These are phyloP conservation scores for Xylocampa areola DNA, from an alignment of 2,888 invertebrate species.

Conservation along the genomic window DNA sequence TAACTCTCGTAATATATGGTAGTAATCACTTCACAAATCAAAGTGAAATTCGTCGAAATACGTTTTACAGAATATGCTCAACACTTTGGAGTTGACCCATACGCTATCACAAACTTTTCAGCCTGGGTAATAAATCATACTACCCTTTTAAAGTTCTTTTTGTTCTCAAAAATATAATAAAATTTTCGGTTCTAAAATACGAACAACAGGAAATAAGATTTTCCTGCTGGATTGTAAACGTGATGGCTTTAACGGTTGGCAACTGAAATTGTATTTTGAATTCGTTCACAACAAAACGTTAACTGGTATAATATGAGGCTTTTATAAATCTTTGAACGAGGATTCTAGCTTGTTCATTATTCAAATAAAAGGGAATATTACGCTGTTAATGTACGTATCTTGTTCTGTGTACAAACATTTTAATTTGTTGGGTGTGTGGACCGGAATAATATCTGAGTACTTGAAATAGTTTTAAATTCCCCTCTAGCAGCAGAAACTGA, in stretches of 20 bases:
- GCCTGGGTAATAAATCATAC: neutral
- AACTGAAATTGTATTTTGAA: slow-evolving; percentile 5
- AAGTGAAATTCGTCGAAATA: neutral
- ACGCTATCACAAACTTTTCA: slow-evolving; percentile 1
- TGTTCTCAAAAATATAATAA: slow-evolving; percentile 7
- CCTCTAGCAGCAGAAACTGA: too few species aligned
- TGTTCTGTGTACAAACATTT: neutral
- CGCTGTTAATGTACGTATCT: neutral
- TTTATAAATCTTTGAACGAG: neutral
- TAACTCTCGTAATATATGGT: too few species aligned
- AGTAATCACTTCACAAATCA: too few species aligned
- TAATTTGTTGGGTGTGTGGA: too few species aligned
- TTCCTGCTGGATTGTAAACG: slow-evolving; percentile 24
- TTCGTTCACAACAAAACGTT: slow-evolving; percentile 2
- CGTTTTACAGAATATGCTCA: neutral
- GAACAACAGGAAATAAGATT: slow-evolving; percentile 26
- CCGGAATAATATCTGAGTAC: too few species aligned
- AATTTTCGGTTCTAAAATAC: slow-evolving; percentile 5
- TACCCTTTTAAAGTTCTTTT: slow-evolving; percentile 13
- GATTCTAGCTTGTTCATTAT: neutral
- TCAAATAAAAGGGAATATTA: neutral
- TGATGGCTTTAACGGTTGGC: slow-evolving; percentile 4
- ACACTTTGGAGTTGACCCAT: slow-evolving; percentile 1
- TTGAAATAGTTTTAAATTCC: too few species aligned
- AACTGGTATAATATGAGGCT: slow-evolving; percentile 3